Percentiles rank a stretch among this genome's conserved stretches.
Conservation (phyloP, 1,140 invertebrate genomes). For the Gonioctena quinquepunctata region DNA sequence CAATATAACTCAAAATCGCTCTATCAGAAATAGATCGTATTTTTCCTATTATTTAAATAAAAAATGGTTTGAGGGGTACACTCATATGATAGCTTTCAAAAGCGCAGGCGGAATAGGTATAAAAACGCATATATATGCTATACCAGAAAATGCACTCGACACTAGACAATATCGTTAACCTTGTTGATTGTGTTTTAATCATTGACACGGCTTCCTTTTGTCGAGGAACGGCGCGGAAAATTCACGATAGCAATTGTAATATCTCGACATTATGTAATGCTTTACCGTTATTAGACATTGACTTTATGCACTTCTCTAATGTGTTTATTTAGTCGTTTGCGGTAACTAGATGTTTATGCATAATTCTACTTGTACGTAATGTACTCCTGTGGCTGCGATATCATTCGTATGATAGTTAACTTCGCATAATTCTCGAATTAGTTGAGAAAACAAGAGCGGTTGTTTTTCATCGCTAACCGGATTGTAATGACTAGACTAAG, state of each 20-base stretch:
- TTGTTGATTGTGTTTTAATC: too few relatives aligned
- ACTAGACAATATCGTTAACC: neutral
- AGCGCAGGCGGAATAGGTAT: too few relatives aligned
- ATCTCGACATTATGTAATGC: neutral
- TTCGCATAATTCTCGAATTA: neutral
- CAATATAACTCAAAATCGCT: too few relatives aligned
- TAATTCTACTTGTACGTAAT: neutral
- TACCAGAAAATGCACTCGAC: neutral
- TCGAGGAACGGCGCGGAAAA: neutral
- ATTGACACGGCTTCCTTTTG: neutral
- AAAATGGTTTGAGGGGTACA: too few relatives aligned
- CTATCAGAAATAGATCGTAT: too few relatives aligned
- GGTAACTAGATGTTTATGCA: neutral
- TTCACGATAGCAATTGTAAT: neutral
- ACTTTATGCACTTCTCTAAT: neutral
- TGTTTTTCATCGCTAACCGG: neutral
- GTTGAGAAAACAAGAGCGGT: neutral
- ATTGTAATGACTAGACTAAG: too few relatives aligned
- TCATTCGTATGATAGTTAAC: neutral
- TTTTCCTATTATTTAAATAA: too few relatives aligned
- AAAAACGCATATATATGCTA: too few relatives aligned
- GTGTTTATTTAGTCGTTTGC: neutral
- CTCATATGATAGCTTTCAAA: too few relatives aligned
- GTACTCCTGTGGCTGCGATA: neutral
- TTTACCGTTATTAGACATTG: constrained; percentile 9